Base-by-base conservation (phyloP, 2,113 vertebrate genomes). In the Peromyscus polionotus region DNA sequence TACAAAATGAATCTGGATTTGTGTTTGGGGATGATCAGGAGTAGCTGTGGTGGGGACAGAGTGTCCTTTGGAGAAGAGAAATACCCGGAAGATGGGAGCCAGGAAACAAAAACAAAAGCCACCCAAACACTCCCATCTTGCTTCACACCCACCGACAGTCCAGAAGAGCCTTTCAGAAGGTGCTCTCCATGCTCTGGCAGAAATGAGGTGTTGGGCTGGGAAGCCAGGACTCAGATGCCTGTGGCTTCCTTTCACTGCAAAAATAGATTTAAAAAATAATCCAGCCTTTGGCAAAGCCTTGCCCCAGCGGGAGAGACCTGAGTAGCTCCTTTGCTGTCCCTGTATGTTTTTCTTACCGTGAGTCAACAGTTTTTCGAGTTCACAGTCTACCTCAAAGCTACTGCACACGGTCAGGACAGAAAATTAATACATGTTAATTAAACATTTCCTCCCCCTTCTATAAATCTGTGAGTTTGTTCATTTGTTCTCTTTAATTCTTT, bases 231-330 rank as follows among this genome's bases (percentile, higher is more conserved):
- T 36, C 89, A 97, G 95, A 97, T 98, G 97, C 96, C 94, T 97
- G 98, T 95, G 98, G 98, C 95, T 98, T 96, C 97, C 95, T 97
- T 94, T 96, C 86, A 93, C 91, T 84, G 73, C 93, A 98, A 98
- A 98, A 98, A 98, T 98, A 98, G 97, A 95, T 95, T 96, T 61
- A 95, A 94, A 97, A 98, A 98, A 98, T 96, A 97, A 96, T 95
- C 96, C 88, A 80, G 94, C 48, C 89, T 97, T 94, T 96, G 98
- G 95, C 95, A 90, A 63, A 68, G 68, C 77, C 42, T 89, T 88
- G 88, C 51, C 73, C 65, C 26, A 72, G 89, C 14, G 16, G 0
- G 33, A 87, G 87, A 91, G 93, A 67, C 91, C 84, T 96, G 67
- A 96, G 89, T 59, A 91, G 95, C 65, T 67, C 92, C 88, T 95